Evolutionary conservation across 2,888 invertebrate genomes (phyloP).

Genomic region (Zygogramma bicolorata): DNA sequence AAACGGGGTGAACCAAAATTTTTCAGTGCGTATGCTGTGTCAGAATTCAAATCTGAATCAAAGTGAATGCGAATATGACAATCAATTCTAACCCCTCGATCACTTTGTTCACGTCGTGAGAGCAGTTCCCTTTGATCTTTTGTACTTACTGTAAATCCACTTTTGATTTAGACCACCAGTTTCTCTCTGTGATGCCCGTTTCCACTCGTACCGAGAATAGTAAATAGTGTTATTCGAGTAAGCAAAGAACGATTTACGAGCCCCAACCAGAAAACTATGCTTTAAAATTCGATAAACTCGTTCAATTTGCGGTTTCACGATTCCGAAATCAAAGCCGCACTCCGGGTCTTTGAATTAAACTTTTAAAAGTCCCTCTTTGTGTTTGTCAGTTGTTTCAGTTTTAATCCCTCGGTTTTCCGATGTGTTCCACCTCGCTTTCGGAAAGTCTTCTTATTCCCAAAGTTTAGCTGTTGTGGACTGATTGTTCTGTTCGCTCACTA

Average conservation of each 20-base stretch:
- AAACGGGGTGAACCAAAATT: too few species aligned
- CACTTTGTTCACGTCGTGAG: too few species aligned
- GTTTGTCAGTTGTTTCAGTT: conserved; percentile 49
- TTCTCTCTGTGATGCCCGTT: background rate
- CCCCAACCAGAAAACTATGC: background rate
- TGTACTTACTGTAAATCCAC: too few species aligned
- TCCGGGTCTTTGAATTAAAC: conserved; percentile 49
- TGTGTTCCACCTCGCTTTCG: conserved; percentile 42
- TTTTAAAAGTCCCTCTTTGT: conserved; percentile 46
- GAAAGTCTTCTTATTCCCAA: conserved; percentile 33
- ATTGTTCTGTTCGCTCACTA: background rate
- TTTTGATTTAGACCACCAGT: too few species aligned
- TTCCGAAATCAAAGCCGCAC: conserved; percentile 45
- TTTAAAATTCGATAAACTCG: conserved; percentile 23
- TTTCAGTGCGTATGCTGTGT: too few species aligned
- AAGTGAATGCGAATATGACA: too few species aligned
- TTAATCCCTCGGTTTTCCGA: conserved; percentile 43
- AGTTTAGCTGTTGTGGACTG: conserved; percentile 12
- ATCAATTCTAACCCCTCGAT: too few species aligned
- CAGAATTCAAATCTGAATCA: too few species aligned
- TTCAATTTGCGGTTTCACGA: conserved; percentile 46
- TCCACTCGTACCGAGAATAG: conserved; percentile 5
- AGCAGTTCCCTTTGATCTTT: too few species aligned
- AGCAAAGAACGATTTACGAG: conserved; percentile 29
- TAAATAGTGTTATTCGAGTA: conserved; percentile 18